Evolutionary conservation across 2,113 vertebrate species (phyloP).

Genomic region (Apteryx mantelli): DNA sequence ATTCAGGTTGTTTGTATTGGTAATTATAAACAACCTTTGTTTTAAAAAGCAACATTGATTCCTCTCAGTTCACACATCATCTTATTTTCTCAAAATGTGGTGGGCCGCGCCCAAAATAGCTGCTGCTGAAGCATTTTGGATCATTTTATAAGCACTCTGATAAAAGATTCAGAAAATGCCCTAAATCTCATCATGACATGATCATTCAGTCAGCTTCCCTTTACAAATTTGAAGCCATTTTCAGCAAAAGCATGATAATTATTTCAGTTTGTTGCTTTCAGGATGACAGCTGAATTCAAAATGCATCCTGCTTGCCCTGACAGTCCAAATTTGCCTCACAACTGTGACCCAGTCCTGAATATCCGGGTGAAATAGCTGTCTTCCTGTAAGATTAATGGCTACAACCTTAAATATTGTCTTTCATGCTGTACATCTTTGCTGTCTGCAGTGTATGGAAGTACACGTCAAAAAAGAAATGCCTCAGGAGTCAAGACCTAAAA

Average conservation of each 20-base stretch:
- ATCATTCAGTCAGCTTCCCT: background rate
- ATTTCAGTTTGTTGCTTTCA: background rate
- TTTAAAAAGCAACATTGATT: background rate
- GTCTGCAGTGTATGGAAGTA: background rate
- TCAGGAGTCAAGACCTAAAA: background rate
- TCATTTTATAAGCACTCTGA: background rate
- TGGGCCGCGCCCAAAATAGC: background rate
- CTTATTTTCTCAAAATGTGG: background rate
- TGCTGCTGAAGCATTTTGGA: background rate
- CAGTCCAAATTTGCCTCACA: background rate
- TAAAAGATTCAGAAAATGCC: background rate
- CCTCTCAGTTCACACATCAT: background rate
- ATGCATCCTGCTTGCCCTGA: background rate
- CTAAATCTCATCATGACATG: background rate
- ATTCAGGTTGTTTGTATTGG: background rate
- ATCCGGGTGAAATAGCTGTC: background rate
- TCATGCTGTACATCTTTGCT: background rate
- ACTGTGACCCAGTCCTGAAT: background rate
- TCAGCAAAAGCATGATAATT: background rate
- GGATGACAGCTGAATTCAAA: background rate
- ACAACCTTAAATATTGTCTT: background rate
- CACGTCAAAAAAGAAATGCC: background rate
- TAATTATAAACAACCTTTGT: background rate
- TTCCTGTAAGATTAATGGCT: background rate
- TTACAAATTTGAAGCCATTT: background rate